Conservation (phyloP, 2,888 invertebrate species). For the Elmis aenea region DNA sequence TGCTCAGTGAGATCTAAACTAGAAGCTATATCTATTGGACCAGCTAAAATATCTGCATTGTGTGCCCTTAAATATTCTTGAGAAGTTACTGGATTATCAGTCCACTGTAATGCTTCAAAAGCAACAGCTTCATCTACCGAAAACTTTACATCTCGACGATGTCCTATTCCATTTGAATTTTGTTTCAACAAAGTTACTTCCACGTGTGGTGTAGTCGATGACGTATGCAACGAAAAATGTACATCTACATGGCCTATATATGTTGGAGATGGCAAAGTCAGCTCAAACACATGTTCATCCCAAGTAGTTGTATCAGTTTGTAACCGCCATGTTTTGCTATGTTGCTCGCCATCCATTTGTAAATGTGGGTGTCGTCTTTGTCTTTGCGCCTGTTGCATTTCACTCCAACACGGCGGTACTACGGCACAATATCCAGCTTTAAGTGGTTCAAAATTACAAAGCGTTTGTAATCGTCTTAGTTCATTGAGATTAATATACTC, state of each 20-base stretch:
- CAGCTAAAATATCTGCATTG: slow-evolving; percentile 86
- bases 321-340: slow-evolving; percentile 81
- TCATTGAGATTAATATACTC: slow-evolving; percentile 34
- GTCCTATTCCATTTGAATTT: slow-evolving; percentile 61
- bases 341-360: slow-evolving; percentile 62
- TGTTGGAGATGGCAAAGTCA: slow-evolving; percentile 74
- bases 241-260: slow-evolving; percentile 87
- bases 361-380: slow-evolving; percentile 80
- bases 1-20: slow-evolving; percentile 82
- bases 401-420: slow-evolving; percentile 90
- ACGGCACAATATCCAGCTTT: slow-evolving; percentile 75
- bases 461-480: slow-evolving; percentile 59
- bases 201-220: slow-evolving; percentile 72
- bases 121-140: slow-evolving; percentile 52
- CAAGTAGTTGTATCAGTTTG: slow-evolving; percentile 84
- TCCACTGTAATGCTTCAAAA: slow-evolving; percentile 42
- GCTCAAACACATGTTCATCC: slow-evolving; percentile 89
- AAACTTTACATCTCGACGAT: slow-evolving; percentile 32
- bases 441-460: slow-evolving; percentile 72
- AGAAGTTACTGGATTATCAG: slow-evolving; percentile 71
- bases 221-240: slow-evolving; percentile 76
- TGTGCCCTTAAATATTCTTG: slow-evolving; percentile 80
- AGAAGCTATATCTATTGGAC: slow-evolving; percentile 76
- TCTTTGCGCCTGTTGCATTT: slow-evolving; percentile 86
- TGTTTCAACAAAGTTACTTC: slow-evolving; percentile 60